Conservation (phyloP, 2,888 invertebrate genomes). For the Chrysopilus asiliformis region DNA sequence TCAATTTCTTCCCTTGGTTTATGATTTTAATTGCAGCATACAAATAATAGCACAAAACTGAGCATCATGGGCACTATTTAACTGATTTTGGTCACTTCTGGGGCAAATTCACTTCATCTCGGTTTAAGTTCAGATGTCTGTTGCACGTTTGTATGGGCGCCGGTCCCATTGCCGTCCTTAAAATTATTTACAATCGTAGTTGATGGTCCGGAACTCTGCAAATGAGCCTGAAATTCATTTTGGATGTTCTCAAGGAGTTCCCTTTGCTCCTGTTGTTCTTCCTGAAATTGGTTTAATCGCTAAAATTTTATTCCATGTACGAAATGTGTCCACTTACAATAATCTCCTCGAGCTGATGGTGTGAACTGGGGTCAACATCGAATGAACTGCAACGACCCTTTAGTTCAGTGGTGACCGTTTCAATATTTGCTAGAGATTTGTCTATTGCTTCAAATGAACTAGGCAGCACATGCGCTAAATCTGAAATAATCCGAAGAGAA, state of each 20-base stretch:
- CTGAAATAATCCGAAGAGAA: constrained; percentile 17
- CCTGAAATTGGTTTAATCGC: no score
- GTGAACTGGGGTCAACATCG: constrained; percentile 24
- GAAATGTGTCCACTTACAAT: constrained; percentile 30
- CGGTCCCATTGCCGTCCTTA: constrained; percentile 5
- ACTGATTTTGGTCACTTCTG: no score
- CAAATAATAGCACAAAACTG: no score
- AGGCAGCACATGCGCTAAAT: constrained; percentile 26
- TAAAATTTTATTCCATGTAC: no score
- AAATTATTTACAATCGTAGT: no score
- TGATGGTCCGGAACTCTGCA: constrained; percentile 20
- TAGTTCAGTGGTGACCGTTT: constrained; percentile 27
- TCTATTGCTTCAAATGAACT: constrained; percentile 28
- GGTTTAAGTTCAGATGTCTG: constrained; percentile 13
- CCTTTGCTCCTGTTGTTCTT: constrained; percentile 32
- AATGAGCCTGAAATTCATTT: constrained; percentile 29
- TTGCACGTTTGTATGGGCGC: constrained; percentile 6
- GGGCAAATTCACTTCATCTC: constrained; percentile 16
- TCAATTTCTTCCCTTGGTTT: no score
- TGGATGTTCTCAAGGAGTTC: constrained; percentile 31
- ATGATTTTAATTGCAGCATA: no score
- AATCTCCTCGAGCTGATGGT: constrained; percentile 28
- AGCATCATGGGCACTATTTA: no score
- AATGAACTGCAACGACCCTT: constrained; percentile 26
- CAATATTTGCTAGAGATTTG: constrained; percentile 26